Percentiles rank a stretch among this genome's conserved stretches.
phyloP scores from a whole-genome alignment of 2,888 invertebrate species.

The Sicus ferrugineus region DNA sequence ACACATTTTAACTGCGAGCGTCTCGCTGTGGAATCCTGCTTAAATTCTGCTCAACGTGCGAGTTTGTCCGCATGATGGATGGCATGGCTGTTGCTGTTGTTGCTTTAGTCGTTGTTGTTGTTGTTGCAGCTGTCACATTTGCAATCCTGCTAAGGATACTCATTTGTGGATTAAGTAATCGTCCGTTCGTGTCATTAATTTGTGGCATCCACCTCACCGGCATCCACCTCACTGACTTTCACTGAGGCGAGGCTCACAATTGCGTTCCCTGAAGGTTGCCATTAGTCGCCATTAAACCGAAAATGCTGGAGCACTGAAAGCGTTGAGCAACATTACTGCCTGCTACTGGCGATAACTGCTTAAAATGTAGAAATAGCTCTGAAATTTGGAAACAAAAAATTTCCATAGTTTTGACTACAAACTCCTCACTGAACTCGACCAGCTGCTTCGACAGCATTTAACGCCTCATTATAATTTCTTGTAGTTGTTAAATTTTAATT shows the following conservation, averaged over 20 bases:
- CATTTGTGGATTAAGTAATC: conserved; percentile 41
- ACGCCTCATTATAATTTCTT: neutral
- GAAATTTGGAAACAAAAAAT: too few relatives aligned
- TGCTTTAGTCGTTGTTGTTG: conserved; percentile 7
- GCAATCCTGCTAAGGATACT: conserved; percentile 18
- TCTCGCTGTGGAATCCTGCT: conserved; percentile 9
- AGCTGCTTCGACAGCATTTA: too few relatives aligned
- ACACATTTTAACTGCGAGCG: conserved; percentile 53
- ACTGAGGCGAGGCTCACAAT: conserved; percentile 12
- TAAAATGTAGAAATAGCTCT: too few relatives aligned
- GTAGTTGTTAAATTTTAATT: neutral
- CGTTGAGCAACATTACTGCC: too few relatives aligned
- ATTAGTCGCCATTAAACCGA: conserved; percentile 9
- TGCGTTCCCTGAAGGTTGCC: conserved; percentile 14
- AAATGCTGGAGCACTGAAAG: too few relatives aligned
- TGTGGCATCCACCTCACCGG: conserved; percentile 29
- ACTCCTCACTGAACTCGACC: too few relatives aligned
- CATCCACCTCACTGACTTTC: neutral
- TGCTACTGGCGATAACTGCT: too few relatives aligned
- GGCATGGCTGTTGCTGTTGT: conserved; percentile 7
- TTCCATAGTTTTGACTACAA: too few relatives aligned
- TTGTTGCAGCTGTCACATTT: conserved; percentile 16
- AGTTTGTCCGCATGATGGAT: conserved; percentile 18
- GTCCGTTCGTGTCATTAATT: conserved; percentile 38
- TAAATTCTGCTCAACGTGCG: neutral